Conservation (phyloP, 2,888 invertebrate species). For the Selenia dentaria region DNA sequence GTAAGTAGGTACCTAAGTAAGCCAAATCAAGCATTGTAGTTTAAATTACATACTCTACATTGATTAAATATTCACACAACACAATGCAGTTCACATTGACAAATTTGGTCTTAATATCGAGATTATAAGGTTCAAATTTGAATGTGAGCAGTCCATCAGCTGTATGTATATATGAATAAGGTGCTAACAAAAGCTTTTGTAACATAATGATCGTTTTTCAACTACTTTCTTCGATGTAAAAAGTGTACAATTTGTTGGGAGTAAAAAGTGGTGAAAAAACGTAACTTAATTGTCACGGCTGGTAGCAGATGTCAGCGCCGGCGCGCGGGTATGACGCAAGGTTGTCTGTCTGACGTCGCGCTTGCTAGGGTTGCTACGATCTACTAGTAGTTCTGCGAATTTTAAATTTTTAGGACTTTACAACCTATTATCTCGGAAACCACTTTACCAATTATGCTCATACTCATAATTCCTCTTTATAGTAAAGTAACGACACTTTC, state of each 20-base stretch:
- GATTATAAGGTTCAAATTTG: conserved; percentile 15
- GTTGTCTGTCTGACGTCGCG: conserved; percentile 20
- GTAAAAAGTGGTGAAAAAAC: conserved; percentile 59
- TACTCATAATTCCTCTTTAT: too few species aligned
- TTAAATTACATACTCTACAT: conserved; percentile 44
- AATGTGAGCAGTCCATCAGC: conserved; percentile 12
- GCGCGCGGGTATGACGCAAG: conserved; percentile 18
- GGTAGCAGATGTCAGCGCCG: conserved; percentile 43
- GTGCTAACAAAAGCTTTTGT: conserved; percentile 49
- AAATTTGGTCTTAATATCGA: neutral
- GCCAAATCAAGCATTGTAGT: conserved; percentile 30
- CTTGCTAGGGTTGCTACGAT: conserved; percentile 25
- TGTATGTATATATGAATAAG: conserved; percentile 5
- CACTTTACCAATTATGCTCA: too few species aligned
- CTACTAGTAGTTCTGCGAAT: too few species aligned
- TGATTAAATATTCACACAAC: conserved; percentile 44
- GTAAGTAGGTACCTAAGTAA: conserved; percentile 30
- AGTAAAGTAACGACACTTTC: too few species aligned
- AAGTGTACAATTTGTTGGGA: conserved; percentile 42
- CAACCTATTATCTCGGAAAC: too few species aligned
- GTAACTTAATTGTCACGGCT: conserved; percentile 75
- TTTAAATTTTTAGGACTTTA: too few species aligned
- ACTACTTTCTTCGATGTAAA: conserved; percentile 67
- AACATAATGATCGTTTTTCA: conserved; percentile 64
- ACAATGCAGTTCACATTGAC: neutral